These are phyloP conservation scores for Gasteruption jaculator DNA, from an alignment of 2,888 invertebrate species.

Conservation along the genomic window DNA sequence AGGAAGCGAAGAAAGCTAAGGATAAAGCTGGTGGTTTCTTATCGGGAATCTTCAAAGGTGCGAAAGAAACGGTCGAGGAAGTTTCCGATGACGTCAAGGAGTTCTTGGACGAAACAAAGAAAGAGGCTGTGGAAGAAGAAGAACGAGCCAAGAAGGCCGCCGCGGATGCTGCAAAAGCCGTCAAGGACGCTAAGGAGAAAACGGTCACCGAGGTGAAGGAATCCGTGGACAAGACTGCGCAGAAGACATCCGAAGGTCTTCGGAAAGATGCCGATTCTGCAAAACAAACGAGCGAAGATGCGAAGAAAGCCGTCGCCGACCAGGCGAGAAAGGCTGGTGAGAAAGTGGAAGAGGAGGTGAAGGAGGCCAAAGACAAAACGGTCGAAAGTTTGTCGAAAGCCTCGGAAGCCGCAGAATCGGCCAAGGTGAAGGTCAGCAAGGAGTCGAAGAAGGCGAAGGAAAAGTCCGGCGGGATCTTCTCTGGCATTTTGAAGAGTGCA, in stretches of 20 bases:
- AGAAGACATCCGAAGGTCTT: slow-evolving; percentile 13
- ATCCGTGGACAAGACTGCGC: slow-evolving; percentile 12
- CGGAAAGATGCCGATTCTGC: slow-evolving; percentile 17
- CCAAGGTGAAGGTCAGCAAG: slow-evolving; percentile 22
- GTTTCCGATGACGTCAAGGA: slow-evolving; percentile 33
- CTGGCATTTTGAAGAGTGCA: slow-evolving; percentile 36
- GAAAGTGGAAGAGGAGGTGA: slow-evolving; percentile 11
- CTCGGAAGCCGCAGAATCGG: slow-evolving; percentile 14
- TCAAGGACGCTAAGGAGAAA: slow-evolving; percentile 22
- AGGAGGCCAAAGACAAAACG: slow-evolving; percentile 18
- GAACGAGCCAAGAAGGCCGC: slow-evolving; percentile 23
- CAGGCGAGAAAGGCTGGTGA: slow-evolving; percentile 20
- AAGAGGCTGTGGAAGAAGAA: slow-evolving; percentile 28
- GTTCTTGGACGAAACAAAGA: slow-evolving; percentile 33
- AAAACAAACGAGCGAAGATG: slow-evolving; percentile 16
- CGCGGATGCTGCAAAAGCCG: slow-evolving; percentile 19
- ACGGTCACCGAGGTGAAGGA: slow-evolving; percentile 17
- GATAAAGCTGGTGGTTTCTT: slow-evolving; percentile 27
- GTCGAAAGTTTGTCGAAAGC: slow-evolving; percentile 13
- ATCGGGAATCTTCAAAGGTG: slow-evolving; percentile 29
- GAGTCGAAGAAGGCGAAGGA: slow-evolving; percentile 28
- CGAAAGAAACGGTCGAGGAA: slow-evolving; percentile 27
- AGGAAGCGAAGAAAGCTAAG: slow-evolving; percentile 21
- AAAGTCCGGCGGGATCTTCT: slow-evolving; percentile 28
- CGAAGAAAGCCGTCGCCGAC: slow-evolving; percentile 23